Evolutionary conservation across 1,140 invertebrate genomes (phyloP).

Genomic region (Zaprionus kolodkinae): DNA sequence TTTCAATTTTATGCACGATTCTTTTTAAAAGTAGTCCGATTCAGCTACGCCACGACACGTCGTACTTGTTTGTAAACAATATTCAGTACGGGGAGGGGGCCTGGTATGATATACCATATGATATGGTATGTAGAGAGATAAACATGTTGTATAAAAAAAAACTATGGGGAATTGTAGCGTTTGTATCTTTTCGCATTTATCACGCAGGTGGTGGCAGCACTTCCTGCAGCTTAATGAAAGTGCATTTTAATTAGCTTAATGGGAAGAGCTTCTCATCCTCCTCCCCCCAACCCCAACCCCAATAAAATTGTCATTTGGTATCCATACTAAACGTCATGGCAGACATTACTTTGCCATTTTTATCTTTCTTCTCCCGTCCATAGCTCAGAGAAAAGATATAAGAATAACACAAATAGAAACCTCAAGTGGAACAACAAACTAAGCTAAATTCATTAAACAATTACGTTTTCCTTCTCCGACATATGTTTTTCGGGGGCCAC

Average conservation of each 20-base stretch:
- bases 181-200: conserved; percentile 27
- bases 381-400: too few species aligned
- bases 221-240: conserved; percentile 53
- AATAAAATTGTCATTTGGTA: not conserved
- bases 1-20: conserved; percentile 20
- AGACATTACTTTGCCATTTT: not conserved
- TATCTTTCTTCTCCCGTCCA: not conserved
- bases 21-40: not conserved
- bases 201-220: conserved; percentile 40
- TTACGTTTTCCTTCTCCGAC: not conserved
- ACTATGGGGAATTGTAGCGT: conserved; percentile 6
- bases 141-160: not conserved
- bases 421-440: not conserved
- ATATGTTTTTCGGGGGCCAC: conserved; percentile 2
- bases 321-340: not conserved
- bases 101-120: not conserved
- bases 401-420: too few species aligned
- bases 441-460: conserved; percentile 15
- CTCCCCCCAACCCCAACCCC: not conserved
- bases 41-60: conserved; percentile 21
- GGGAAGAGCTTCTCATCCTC: conserved; percentile 13
- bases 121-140: conserved; percentile 10
- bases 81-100: not conserved
- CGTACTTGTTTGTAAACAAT: conserved; percentile 35
- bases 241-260: conserved; percentile 69